A percentile compares a stretch with the other conserved stretches of the same genome.
phyloP scores from a whole-genome alignment of 2,888 invertebrate genomes.

The Ectropis crepuscularia region DNA sequence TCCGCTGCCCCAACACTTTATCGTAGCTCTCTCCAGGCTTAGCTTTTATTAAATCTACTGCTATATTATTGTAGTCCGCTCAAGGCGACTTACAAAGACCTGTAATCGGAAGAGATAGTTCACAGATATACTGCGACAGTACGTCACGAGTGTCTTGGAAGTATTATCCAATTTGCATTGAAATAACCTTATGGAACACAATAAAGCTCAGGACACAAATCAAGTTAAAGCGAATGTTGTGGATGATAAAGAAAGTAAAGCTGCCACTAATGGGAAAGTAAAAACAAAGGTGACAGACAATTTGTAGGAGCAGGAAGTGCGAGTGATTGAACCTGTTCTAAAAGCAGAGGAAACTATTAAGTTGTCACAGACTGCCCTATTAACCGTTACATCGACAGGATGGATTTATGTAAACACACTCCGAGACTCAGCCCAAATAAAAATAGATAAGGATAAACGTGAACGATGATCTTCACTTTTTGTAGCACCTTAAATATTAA shows the following conservation, averaged over 20 bases:
- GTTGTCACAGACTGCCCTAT: slow-evolving; percentile 72
- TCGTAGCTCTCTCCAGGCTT: slow-evolving; percentile 65
- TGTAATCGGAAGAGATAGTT: slow-evolving; percentile 59
- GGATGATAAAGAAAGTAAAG: slow-evolving; percentile 23
- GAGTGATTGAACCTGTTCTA: slow-evolving; percentile 57
- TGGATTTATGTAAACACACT: slow-evolving; percentile 66
- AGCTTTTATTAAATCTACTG: slow-evolving; percentile 74
- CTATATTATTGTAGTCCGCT: slow-evolving; percentile 67
- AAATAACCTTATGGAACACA: slow-evolving; percentile 1
- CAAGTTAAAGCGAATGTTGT: slow-evolving; percentile 4
- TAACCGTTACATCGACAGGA: slow-evolving; percentile 68
- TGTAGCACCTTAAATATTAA: not conserved
- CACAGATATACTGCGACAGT: slow-evolving; percentile 46
- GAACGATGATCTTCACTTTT: slow-evolving; percentile 10
- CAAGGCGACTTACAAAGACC: slow-evolving; percentile 64
- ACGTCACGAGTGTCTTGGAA: slow-evolving; percentile 37
- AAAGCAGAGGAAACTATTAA: slow-evolving; percentile 79
- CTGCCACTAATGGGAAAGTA: slow-evolving; percentile 25
- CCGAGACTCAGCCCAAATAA: slow-evolving; percentile 43
- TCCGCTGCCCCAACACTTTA: slow-evolving; percentile 69
- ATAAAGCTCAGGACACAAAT: slow-evolving; percentile 9
- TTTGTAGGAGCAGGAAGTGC: slow-evolving; percentile 53
- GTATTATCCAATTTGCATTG: slow-evolving; percentile 31
- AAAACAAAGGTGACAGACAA: slow-evolving; percentile 43
- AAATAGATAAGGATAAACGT: slow-evolving; percentile 55